phyloP scores from a whole-genome alignment of 2,888 invertebrate genomes.

The Odontocolon sp. region DNA sequence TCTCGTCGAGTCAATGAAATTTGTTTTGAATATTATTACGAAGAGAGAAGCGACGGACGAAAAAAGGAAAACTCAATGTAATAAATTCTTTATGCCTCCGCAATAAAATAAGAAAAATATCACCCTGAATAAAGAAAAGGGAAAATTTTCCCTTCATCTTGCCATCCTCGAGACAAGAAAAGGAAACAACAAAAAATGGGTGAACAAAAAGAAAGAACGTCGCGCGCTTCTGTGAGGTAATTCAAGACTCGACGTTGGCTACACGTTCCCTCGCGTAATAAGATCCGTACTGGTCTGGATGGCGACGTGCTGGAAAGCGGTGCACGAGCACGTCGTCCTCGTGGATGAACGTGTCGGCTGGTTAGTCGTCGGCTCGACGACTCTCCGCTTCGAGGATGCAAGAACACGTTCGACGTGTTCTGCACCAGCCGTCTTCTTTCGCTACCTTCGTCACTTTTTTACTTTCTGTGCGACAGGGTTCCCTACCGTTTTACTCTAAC shows the following conservation, averaged over 20 bases:
- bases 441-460: constrained; percentile 28
- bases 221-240: constrained; percentile 57
- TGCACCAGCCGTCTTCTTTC: constrained; percentile 12
- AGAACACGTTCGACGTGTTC: constrained; percentile 34
- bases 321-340: constrained; percentile 54
- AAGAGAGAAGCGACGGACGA: not conserved
- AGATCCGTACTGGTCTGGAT: constrained; percentile 65
- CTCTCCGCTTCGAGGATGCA: constrained; percentile 1
- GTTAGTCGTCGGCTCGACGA: constrained; percentile 30
- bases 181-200: constrained; percentile 19
- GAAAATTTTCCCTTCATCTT: too few relatives aligned
- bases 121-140: constrained; percentile 22
- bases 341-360: constrained; percentile 50
- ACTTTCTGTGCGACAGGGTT: constrained; percentile 1
- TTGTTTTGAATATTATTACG: too few relatives aligned
- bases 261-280: constrained; percentile 68
- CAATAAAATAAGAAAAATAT: constrained; percentile 31
- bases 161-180: too few relatives aligned
- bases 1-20: too few relatives aligned
- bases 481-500: constrained; percentile 29
- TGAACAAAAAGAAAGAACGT: constrained; percentile 27
- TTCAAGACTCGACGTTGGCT: constrained; percentile 68
- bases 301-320: constrained; percentile 53
- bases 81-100: too few relatives aligned
- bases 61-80: not conserved